Percentiles rank a stretch among this genome's conserved stretches.
phyloP scores from a whole-genome alignment of 2,797 vertebrate species.

The Holocentrus rufus region DNA sequence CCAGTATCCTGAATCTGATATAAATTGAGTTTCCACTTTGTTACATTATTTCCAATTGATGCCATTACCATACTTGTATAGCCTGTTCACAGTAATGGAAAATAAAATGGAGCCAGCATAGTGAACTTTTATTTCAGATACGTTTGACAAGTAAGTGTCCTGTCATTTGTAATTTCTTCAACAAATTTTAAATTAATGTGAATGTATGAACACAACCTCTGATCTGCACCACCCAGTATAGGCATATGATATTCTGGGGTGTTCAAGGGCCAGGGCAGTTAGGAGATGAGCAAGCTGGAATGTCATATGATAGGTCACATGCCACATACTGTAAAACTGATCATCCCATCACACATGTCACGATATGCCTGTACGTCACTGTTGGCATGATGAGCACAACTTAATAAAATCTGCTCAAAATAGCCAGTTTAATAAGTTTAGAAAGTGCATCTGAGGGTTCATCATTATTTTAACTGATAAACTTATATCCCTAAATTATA shows the following conservation, averaged over 20 bases:
- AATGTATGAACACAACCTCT: slow-evolving; percentile 30
- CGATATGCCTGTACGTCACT: slow-evolving; percentile 70
- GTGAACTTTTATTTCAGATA: slow-evolving; percentile 9
- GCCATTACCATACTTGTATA: not conserved
- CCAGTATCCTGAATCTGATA: not conserved
- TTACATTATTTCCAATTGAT: not conserved
- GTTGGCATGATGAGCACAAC: slow-evolving; percentile 30
- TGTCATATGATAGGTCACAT: slow-evolving; percentile 74
- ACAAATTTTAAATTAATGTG: slow-evolving; percentile 51
- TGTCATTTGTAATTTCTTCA: slow-evolving; percentile 40
- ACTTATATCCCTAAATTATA: not conserved
- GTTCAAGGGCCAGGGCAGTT: slow-evolving; percentile 43
- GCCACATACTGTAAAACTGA: slow-evolving; percentile 62
- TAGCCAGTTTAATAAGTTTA: not conserved
- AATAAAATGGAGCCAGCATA: not conserved
- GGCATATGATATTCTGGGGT: slow-evolving; percentile 57
- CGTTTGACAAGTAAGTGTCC: slow-evolving; percentile 30
- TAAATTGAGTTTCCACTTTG: not conserved
- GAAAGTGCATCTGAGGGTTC: slow-evolving; percentile 10
- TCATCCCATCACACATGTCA: slow-evolving; percentile 60
- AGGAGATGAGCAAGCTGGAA: slow-evolving; percentile 63
- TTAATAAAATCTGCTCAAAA: slow-evolving; percentile 17
- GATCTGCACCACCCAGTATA: slow-evolving; percentile 23
- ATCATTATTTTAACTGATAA: not conserved
- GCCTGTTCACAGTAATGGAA: not conserved